Evolutionary conservation across 2,888 invertebrate genomes (phyloP).

Genomic region (Nemurella pictetii): DNA sequence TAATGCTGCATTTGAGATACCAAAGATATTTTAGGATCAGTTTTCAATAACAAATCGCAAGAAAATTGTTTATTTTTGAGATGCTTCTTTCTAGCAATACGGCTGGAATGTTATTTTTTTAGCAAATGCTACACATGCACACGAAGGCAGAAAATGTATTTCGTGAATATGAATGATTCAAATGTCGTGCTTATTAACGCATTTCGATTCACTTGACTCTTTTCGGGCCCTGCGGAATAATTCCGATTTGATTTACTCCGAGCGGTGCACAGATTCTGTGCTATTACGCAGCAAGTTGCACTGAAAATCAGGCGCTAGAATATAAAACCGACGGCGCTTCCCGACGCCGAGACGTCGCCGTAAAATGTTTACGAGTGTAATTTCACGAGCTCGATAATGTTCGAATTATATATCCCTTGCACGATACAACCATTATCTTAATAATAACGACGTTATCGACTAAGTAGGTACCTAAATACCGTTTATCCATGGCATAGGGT

Average conservation of each 20-base stretch:
- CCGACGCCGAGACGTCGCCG: not conserved
- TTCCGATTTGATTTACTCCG: not conserved
- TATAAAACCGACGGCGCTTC: not conserved
- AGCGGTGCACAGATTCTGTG: not conserved
- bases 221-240: not conserved
- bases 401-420: not conserved
- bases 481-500: too few relatives aligned
- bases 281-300: not conserved
- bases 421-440: constrained; percentile 12
- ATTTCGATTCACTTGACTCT: not conserved
- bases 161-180: not conserved
- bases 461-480: not conserved
- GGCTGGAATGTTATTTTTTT: not conserved
- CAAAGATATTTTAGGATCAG: too few relatives aligned
- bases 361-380: constrained; percentile 11
- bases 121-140: not conserved
- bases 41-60: too few relatives aligned
- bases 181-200: not conserved
- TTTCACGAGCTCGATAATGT: not conserved
- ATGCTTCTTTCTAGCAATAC: too few relatives aligned
- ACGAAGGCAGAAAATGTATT: not conserved
- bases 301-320: not conserved
- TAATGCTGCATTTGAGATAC: too few relatives aligned
- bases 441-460: not conserved
- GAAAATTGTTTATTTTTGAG: too few relatives aligned